Conservation (phyloP, 2,113 vertebrate genomes). For the Rana temporaria region DNA sequence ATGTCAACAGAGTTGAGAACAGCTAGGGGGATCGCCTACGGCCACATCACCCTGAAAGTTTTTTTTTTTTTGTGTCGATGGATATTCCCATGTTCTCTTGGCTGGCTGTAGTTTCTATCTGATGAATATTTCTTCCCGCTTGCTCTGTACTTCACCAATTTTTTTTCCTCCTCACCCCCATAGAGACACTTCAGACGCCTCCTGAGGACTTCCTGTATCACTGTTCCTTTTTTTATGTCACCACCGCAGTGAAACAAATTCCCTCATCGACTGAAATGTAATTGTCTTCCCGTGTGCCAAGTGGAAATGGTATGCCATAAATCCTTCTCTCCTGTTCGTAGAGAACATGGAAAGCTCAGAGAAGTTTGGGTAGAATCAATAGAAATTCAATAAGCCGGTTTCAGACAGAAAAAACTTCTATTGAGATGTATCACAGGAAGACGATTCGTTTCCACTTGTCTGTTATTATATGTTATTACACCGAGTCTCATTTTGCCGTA, state of each 20-base stretch:
- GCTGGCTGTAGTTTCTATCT: too few relatives aligned
- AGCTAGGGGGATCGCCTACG: too few relatives aligned
- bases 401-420: constrained; percentile 6
- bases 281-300: neutral
- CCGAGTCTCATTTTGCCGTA: neutral
- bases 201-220: neutral
- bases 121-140: too few relatives aligned
- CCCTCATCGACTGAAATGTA: neutral
- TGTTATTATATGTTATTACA: constrained; percentile 22
- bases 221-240: neutral
- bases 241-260: neutral
- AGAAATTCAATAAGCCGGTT: constrained; percentile 31
- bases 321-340: neutral
- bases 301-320: neutral
- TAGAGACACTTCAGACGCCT: neutral
- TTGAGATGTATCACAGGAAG: constrained; percentile 5
- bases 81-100: too few relatives aligned
- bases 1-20: too few relatives aligned
- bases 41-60: too few relatives aligned
- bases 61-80: too few relatives aligned
- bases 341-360: neutral
- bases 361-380: constrained; percentile 28
- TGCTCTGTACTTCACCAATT: too few relatives aligned
- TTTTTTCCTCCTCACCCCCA: neutral
- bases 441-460: neutral